phyloP scores from a whole-genome alignment of 2,888 invertebrate species.

The Brachylomia viminalis region DNA sequence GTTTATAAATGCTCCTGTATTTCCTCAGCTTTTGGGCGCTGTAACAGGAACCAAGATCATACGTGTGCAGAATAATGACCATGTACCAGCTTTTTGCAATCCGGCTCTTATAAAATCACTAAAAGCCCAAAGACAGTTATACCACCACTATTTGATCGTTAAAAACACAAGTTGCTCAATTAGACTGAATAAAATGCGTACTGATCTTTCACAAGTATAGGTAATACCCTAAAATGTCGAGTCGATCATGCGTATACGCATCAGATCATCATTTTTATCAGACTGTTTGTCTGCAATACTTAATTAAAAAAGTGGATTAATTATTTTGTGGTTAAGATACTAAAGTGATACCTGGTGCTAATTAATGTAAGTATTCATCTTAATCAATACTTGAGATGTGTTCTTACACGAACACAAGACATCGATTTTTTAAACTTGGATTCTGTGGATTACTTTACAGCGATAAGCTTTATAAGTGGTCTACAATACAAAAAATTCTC shows the following conservation, averaged over 20 bases:
- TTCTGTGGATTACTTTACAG: neutral
- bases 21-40: neutral
- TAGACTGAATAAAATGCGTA: neutral
- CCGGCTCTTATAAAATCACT: neutral
- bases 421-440: neutral
- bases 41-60: neutral
- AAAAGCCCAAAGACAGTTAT: neutral
- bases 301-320: slow-evolving; percentile 3
- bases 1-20: neutral
- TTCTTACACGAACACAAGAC: neutral
- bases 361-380: neutral
- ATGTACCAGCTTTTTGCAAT: neutral
- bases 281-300: neutral
- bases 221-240: neutral
- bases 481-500: neutral
- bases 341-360: neutral
- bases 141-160: neutral
- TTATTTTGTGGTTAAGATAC: no score
- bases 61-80: neutral
- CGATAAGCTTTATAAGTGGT: neutral
- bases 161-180: neutral
- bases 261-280: neutral
- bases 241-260: no score
- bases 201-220: neutral
- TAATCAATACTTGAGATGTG: neutral